These are phyloP conservation scores for Cephus nigrinus DNA, from an alignment of 2,888 invertebrate genomes.

Conservation along the genomic window DNA sequence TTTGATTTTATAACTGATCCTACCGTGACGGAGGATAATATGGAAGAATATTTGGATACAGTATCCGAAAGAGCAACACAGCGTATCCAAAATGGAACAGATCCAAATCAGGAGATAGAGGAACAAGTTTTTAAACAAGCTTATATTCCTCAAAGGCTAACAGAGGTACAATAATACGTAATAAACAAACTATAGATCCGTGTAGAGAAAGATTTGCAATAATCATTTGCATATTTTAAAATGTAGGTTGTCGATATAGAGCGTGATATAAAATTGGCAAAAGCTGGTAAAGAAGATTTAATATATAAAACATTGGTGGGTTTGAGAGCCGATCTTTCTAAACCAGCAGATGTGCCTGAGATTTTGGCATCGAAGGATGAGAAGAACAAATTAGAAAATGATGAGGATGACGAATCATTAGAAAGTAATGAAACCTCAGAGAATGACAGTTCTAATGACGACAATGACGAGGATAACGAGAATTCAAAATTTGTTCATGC, in stretches of 20 bases:
- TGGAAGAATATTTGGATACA: constrained; percentile 82
- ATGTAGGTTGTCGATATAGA: constrained; percentile 84
- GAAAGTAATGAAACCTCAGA: constrained; percentile 47
- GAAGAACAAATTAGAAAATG: constrained; percentile 32
- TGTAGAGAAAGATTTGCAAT: background rate
- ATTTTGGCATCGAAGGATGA: constrained; percentile 66
- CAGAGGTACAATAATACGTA: constrained; percentile 74
- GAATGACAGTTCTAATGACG: constrained; percentile 27
- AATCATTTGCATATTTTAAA: constrained; percentile 19
- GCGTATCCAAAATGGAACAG: constrained; percentile 72
- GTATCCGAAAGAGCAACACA: constrained; percentile 77
- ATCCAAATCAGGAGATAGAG: constrained; percentile 80
- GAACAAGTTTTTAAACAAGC: constrained; percentile 94
- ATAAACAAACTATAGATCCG: background rate
- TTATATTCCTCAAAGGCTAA: constrained; percentile 92
- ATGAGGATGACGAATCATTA: constrained; percentile 47
- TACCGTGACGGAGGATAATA: constrained; percentile 82
- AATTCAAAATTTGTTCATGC: constrained; percentile 72
- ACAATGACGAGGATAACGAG: constrained; percentile 44
- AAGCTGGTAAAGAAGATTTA: constrained; percentile 79
- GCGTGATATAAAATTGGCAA: constrained; percentile 84
- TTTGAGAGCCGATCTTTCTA: constrained; percentile 82
- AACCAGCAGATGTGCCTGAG: constrained; percentile 76
- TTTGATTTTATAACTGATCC: constrained; percentile 98
- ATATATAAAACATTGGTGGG: constrained; percentile 90